Evolutionary conservation across 2,113 vertebrate genomes (phyloP).

Genomic region (Tonatia bakeri): DNA sequence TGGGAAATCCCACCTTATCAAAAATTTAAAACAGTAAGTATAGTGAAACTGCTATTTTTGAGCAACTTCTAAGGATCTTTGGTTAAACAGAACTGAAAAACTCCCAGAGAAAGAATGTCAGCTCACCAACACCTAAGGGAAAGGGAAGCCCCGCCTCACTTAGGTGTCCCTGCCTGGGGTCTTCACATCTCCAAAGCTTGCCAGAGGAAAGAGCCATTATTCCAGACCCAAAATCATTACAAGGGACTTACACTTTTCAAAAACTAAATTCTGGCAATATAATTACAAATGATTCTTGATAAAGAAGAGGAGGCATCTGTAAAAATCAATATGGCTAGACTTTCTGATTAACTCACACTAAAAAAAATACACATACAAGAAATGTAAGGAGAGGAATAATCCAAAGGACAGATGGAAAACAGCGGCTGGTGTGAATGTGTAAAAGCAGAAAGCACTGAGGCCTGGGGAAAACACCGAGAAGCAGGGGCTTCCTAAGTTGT

Average conservation of each 20-base stretch:
- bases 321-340: slow-evolving; percentile 53
- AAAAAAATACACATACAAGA: neutral
- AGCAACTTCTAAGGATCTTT: neutral
- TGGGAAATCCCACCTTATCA: neutral
- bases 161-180: neutral
- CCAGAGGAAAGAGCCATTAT: neutral
- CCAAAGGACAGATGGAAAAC: neutral
- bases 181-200: neutral
- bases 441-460: neutral
- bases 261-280: slow-evolving; percentile 35
- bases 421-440: neutral
- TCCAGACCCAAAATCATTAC: neutral
- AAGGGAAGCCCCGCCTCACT: no score
- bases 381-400: neutral
- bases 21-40: neutral
- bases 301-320: neutral
- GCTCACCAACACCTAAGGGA: neutral
- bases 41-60: neutral
- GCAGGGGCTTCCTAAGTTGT: rapidly evolving
- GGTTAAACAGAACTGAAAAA: neutral
- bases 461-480: neutral
- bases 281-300: slow-evolving; percentile 45
- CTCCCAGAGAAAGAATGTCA: neutral
- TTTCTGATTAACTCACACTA: slow-evolving; percentile 15
- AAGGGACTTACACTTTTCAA: neutral